A percentile compares a stretch with the other conserved stretches of the same genome.
Conservation (phyloP, 2,113 vertebrate genomes). For the Herpailurus yagouaroundi region DNA sequence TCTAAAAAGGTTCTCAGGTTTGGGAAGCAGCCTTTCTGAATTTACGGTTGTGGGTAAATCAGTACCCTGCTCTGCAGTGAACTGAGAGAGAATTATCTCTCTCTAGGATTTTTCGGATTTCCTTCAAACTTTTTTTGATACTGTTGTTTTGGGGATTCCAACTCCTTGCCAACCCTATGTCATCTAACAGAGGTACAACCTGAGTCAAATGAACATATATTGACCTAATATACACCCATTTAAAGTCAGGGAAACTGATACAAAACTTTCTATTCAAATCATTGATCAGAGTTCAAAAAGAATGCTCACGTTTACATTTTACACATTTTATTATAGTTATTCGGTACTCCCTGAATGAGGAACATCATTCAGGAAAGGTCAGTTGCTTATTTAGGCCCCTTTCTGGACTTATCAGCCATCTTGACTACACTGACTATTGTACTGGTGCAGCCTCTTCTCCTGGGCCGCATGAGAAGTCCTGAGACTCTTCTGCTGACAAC, state of each 20-base stretch:
- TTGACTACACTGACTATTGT: not conserved
- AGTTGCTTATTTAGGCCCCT: not conserved
- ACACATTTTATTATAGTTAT: not conserved
- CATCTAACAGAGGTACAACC: not conserved
- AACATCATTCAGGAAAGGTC: not conserved
- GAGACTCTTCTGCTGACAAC: not conserved
- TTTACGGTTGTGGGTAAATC: not conserved
- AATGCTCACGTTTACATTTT: not conserved
- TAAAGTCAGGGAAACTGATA: not conserved
- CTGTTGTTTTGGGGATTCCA: not conserved
- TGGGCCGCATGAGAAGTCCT: not conserved
- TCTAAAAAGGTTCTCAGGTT: not conserved
- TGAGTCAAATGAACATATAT: not conserved
- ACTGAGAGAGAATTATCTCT: not conserved
- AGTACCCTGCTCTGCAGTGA: not conserved
- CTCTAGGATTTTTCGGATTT: constrained; percentile 4
- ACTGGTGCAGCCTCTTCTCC: not conserved
- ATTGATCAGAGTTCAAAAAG: not conserved
- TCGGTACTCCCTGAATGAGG: not conserved
- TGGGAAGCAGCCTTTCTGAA: not conserved
- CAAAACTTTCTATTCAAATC: not conserved
- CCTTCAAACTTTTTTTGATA: not conserved
- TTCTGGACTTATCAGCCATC: not conserved
- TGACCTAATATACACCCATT: not conserved
- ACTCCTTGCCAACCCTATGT: not conserved